Base-by-base conservation (phyloP, 1,140 invertebrate genomes). In the Sycophaga agraensis region DNA sequence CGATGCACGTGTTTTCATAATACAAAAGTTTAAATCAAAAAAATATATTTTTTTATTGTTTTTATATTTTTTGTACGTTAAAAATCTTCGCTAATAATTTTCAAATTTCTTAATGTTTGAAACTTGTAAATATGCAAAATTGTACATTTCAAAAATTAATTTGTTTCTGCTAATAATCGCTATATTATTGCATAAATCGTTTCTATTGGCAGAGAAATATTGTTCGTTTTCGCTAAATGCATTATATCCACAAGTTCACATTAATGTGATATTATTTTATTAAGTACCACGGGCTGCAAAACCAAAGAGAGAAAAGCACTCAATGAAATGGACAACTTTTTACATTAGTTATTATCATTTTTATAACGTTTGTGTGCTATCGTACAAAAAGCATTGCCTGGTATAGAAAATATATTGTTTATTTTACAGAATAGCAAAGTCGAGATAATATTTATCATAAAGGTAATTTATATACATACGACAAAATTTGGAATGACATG, bases 341-440 rank as follows among this genome's bases (percentile, higher is more conserved):
- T 39, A n/a, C 22, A 37, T 48, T 45, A 42, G n/a, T 45, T 55
- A 46, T 58, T 22, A 28, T 51, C 43, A n/a, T 59, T 55, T n/a
- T 56, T 53, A 28, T 26, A 68, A 70, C 72, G 70, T 70, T 67
- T 72, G 65, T 67, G 50, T 72, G 68, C 66, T 74, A 34, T 67
- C 70, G 66, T 73, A 72, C 70, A 69, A 49, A 59, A 55, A 75
- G 68, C 73, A 71, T 76, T 73, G 72, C 69, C 70, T 76, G 73
- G 76, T 78, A 77, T 69, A 78, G 76, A 70, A 63, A 57, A 71
- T 71, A 54, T 77, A 66, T 78, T 77, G 66, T 78, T 78, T 78
- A 76, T 78, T 78, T 78, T 78, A 57, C 75, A 77, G 76, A 78
- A 77, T 77, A 78, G 64, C 75, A 78, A 77, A 70, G 71, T 77